A percentile compares a stretch with the other conserved stretches of the same genome.
Evolutionary conservation across 2,113 vertebrate genomes (phyloP).

Genomic region (Carollia perspicillata): DNA sequence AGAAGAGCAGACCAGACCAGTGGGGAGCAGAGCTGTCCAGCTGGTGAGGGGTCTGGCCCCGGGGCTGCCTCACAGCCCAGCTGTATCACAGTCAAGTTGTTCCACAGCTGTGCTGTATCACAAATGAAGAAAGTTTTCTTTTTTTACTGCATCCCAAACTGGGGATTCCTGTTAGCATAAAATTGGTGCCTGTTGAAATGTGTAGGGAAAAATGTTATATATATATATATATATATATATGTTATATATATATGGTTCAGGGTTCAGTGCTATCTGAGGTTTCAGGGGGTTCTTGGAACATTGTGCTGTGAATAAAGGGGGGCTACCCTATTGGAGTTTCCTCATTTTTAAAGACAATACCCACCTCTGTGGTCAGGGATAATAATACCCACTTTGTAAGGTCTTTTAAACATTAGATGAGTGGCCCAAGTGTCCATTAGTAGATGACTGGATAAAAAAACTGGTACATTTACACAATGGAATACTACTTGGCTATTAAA

Average conservation of each 20-base stretch:
- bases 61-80: not conserved
- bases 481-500: too few relatives aligned
- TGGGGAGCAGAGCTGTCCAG: not conserved
- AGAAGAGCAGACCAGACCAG: not conserved
- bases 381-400: not conserved
- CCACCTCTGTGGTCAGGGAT: not conserved
- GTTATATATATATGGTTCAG: too few relatives aligned
- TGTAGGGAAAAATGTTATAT: not conserved
- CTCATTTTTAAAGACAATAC: not conserved
- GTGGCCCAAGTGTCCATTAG: too few relatives aligned
- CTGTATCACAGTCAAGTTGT: not conserved
- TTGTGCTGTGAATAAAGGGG: not conserved
- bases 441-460: too few relatives aligned
- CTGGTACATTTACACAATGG: too few relatives aligned
- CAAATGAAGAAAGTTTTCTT: not conserved
- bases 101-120: not conserved
- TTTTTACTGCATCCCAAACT: not conserved
- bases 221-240: too few relatives aligned
- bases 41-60: not conserved
- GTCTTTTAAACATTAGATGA: constrained; percentile 33
- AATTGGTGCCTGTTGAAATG: not conserved
- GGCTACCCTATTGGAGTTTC: not conserved
- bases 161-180: not conserved
- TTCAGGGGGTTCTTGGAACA: not conserved
- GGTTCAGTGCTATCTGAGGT: not conserved